Evolutionary conservation across 2,888 invertebrate genomes (phyloP).

Genomic region (Gymnosoma rotundatum): DNA sequence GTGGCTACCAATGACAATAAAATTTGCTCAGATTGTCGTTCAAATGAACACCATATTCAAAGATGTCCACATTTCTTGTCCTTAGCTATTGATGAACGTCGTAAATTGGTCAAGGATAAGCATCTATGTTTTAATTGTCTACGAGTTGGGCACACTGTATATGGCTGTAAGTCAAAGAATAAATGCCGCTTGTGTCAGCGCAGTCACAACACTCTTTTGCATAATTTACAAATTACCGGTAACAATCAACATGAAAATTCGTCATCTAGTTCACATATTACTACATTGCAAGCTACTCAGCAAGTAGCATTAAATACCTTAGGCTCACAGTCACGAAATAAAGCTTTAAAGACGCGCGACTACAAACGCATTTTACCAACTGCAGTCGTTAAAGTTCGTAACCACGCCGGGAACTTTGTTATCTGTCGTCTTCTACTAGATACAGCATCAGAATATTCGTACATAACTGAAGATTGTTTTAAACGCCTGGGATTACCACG

Average conservation of each 20-base stretch:
- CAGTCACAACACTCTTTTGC: background rate
- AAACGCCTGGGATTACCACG: background rate
- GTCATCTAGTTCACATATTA: too few relatives aligned
- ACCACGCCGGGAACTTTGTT: background rate
- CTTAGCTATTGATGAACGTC: constrained; percentile 7
- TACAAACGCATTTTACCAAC: background rate
- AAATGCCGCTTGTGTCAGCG: constrained; percentile 22
- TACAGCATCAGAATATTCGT: background rate
- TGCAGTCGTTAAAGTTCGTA: background rate
- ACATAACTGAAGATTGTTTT: background rate
- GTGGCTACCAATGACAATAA: background rate
- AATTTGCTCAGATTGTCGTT: background rate
- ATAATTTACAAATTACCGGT: background rate
- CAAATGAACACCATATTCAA: background rate
- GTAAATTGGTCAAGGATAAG: background rate
- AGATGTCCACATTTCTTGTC: constrained; percentile 33
- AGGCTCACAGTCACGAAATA: background rate
- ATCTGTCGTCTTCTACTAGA: background rate
- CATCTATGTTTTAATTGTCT: constrained; percentile 29
- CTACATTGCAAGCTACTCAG: background rate
- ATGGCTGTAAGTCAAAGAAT: constrained; percentile 2
- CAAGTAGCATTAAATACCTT: background rate
- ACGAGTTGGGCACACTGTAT: constrained; percentile 1
- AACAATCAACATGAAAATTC: background rate
- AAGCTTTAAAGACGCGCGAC: background rate